Base-by-base conservation (phyloP, 2,797 vertebrate genomes). In the Chloroceryle inda region DNA sequence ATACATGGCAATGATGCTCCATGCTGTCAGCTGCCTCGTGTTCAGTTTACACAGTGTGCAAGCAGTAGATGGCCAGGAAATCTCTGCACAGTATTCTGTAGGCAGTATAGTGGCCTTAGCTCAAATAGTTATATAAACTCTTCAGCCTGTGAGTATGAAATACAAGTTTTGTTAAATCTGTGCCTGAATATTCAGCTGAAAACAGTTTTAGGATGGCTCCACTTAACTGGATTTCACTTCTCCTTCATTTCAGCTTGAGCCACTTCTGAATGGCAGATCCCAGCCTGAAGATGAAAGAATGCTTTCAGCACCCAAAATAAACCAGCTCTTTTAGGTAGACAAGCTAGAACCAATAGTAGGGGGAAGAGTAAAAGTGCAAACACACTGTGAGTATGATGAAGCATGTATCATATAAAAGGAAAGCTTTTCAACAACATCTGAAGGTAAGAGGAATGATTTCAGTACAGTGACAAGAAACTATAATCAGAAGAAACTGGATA, bases 1-100 rank as follows among this genome's bases (percentile, higher is more conserved):
- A 9, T 3, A 22, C 0, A 2, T 2, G 2, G 22, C 13, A 66
- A 5, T 1, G 3, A 4, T 1, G 2, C 2, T 29, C 3, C 0
- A 0, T 66, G 26, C 29, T 81, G 23, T 18, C 10, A 33, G 6
- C 49, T 68, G 62, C 50, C 74, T 33, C 24, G 6, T 47, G 22
- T 11, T 68, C 58, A 20, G 31, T 12, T 66, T 50, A 45, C 37
- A 31, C 33, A 13, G 47, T 4, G 23, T 31, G 9, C 21, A 37
- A n/a, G 50, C 15, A 71, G 35, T 1, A 67, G 11, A 6, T 24
- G 22, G 27, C 55, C 50, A 22, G 24, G 55, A 47, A 26, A 50
- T 26, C 62, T 35, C 35, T 73, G 50, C 6, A 44, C 2, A 26
- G 22, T 13, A 24, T 13, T 66, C 37, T 68, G 10, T 4, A 76